Evolutionary conservation across 2,113 vertebrate genomes (phyloP), one percentile per base, ranked within the genome.

Genomic region (Mungos mungo): DNA sequence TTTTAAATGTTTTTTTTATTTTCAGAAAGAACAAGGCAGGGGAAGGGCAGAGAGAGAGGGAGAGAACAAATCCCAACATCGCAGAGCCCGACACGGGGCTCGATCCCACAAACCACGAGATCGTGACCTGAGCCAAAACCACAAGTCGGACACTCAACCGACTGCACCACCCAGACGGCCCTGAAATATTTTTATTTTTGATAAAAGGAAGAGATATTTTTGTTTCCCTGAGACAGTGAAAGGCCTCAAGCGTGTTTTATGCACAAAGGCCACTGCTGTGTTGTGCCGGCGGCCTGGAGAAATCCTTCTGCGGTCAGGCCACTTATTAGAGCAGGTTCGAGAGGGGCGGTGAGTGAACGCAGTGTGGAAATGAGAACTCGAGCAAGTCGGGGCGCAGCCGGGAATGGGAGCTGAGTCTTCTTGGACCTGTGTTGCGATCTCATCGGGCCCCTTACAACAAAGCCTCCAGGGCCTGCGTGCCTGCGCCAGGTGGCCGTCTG

Each of bases 401-500:
- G 5, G 84, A 31, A 9, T 13, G 2, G 71, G 41, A 33, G 57
- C 18, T 0, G 47, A 3, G 15, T 18, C 54, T 35, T 7, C 41
- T 9, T 2, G 0, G 35, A 14, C 25, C 1, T 0, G 0, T 21
- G 2, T 74, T 4, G 0, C 2, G 0, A 19, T 29, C n/a, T 23
- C 25, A 0, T 5, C 6, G 71, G 23, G 1, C 19, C 50, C 18
- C 8, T 41, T 12, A 7, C 21, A 31, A 31, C 68, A 15, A 15
- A 38, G 35, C 35, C 27, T 57, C 25, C 19, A 12, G 35, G 77
- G 23, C n/a, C 83, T 38, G 10, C 1, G 35, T 18, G 41, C 13
- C 87, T 4, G 4, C 38, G 13, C 3, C 12, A 57, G 16, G 54
- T 5, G 2, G 33, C 10, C 18, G 0, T 29, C 33, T 9, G 14